Evolutionary conservation across 2,113 vertebrate species (phyloP).

Genomic region (Tachuris rubrigastra): DNA sequence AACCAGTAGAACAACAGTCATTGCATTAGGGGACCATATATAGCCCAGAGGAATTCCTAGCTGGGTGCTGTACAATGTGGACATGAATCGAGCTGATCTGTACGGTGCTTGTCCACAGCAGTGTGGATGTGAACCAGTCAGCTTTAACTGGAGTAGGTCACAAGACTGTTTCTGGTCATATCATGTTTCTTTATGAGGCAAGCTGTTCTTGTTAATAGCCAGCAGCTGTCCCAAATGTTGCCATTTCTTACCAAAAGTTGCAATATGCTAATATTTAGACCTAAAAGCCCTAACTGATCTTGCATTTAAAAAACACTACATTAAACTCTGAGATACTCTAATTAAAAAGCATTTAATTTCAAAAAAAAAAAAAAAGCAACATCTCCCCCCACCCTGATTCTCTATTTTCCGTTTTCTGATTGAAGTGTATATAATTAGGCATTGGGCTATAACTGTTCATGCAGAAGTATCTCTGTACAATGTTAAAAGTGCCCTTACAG

Average conservation of each 20-base stretch:
- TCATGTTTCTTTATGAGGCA: background rate
- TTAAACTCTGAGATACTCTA: background rate
- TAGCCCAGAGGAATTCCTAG: background rate
- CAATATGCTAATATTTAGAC: background rate
- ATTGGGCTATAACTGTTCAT: background rate
- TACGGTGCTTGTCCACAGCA: background rate
- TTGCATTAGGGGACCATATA: fast-evolving
- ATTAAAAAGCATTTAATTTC: background rate
- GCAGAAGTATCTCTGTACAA: background rate
- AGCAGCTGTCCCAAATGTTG: background rate
- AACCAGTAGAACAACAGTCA: background rate
- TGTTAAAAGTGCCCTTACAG: background rate
- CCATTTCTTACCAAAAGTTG: background rate
- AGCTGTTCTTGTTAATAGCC: background rate
- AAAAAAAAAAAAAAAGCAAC: background rate
- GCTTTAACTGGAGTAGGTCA: background rate
- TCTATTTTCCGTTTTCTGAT: background rate
- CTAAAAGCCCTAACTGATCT: background rate
- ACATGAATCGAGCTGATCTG: background rate
- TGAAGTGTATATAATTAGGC: background rate
- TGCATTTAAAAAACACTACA: background rate
- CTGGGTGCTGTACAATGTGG: background rate
- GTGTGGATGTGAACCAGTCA: background rate
- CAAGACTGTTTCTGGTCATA: background rate
- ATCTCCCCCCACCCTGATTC: background rate